Base-by-base conservation (phyloP, 2,113 vertebrate genomes). In the Agelaius phoeniceus region DNA sequence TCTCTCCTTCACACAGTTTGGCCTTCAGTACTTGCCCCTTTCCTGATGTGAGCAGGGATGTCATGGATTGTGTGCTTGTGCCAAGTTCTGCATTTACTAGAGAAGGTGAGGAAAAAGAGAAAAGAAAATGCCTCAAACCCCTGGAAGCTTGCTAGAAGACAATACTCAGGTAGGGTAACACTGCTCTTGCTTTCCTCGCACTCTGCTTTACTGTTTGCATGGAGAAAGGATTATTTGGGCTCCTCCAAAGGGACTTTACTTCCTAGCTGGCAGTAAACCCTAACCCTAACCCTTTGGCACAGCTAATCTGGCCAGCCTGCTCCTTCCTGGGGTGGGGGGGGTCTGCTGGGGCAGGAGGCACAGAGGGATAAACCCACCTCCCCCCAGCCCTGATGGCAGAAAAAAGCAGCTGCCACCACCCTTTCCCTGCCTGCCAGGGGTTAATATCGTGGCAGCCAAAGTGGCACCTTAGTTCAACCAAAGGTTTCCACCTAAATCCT, bases 341-440 rank as follows among this genome's bases (percentile, higher is more conserved):
- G 7, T 22, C n/a, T 72, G 52, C 46, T 18, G 59, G 58, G 44
- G 17, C 11, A 15, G 67, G 74, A 71, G 20, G 57, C 46, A n/a
- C 0, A 0, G 24, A 69, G 28, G 43, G 58, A 59, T 7, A 6
- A 78, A 69, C 27, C 5, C 7, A 9, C 23, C 33, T 13, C 26
- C 24, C 35, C 19, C 12, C 21, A 4, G 4, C n/a, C 30, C 59
- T 16, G 4, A 21, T 5, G 20, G 28, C 2, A 0, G 62, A n/a
- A 39, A 39, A 54, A 82, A 17, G 13, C 35, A 11, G 46, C 20
- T 16, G 13, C 31, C 41, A 22, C n/a, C 1, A 15, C 20, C 24
- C 41, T 72, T 15, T 31, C 14, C 65, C 51, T 84, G 65, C 84
- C 61, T 49, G 51, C 59, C 41, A 55, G 20, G 23, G 51, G 44